Evolutionary conservation across 2,113 vertebrate species (phyloP).

Genomic region (Phyllostomus hastatus): DNA sequence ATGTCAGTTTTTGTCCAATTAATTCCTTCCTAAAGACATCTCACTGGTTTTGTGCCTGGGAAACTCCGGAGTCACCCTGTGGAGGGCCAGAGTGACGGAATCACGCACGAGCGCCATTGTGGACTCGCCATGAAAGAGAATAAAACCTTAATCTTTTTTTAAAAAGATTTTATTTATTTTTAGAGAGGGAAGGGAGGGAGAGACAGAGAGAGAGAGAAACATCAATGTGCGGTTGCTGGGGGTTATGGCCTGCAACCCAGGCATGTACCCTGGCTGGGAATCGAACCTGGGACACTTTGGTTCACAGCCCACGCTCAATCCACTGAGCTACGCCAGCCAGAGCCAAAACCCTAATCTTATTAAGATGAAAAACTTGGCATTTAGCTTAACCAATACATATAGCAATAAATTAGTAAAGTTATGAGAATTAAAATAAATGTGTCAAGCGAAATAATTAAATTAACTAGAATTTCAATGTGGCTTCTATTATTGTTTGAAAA

Average conservation of each 20-base stretch:
- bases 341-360: neutral
- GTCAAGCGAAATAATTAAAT: neutral
- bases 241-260: no score
- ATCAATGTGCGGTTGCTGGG: no score
- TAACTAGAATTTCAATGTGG: neutral
- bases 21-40: neutral
- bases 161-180: no score
- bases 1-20: neutral
- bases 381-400: neutral
- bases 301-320: no score
- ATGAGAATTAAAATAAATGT: neutral
- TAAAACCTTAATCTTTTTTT: neutral
- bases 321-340: no score
- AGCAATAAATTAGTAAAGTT: neutral
- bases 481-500: neutral
- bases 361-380: neutral
- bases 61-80: neutral
- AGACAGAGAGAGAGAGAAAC: no score
- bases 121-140: neutral
- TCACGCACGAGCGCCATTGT: neutral
- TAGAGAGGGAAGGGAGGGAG: no score
- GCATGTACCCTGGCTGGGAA: no score
- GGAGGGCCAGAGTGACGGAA: neutral
- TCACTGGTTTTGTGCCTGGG: neutral
- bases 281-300: no score